A percentile compares a stretch with the other conserved stretches of the same genome.
Conservation (phyloP, 2,797 vertebrate species). For the Nasua narica region DNA sequence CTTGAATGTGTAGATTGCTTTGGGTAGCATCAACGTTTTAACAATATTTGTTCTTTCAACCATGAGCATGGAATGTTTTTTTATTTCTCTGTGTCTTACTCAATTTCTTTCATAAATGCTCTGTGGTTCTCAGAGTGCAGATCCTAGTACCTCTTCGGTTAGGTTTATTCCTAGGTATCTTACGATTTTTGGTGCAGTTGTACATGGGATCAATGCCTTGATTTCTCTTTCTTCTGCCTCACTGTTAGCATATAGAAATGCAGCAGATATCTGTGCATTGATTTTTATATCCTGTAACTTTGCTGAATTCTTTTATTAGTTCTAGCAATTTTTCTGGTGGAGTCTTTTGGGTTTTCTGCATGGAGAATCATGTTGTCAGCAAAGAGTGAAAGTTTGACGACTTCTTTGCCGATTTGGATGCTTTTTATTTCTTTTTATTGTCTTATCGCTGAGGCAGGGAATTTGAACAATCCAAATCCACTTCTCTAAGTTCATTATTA, state of each 20-base stretch:
- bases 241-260: too few relatives aligned
- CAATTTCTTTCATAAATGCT: neutral
- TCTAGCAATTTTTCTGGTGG: neutral
- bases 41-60: neutral
- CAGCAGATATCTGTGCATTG: too few relatives aligned
- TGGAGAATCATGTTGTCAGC: neutral
- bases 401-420: neutral
- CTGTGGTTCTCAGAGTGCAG: neutral
- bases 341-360: neutral
- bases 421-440: neutral
- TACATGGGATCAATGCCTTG: too few relatives aligned
- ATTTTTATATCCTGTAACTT: too few relatives aligned
- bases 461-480: neutral
- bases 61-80: neutral
- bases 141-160: too few relatives aligned
- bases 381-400: neutral
- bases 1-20: neutral
- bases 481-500: neutral
- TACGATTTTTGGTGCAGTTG: too few relatives aligned
- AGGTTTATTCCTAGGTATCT: too few relatives aligned
- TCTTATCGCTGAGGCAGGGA: neutral
- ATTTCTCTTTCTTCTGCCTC: too few relatives aligned
- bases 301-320: too few relatives aligned
- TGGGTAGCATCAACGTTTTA: neutral
- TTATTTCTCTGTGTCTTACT: neutral